Conservation (phyloP, 2,113 vertebrate genomes). For the Eclectus roratus region DNA sequence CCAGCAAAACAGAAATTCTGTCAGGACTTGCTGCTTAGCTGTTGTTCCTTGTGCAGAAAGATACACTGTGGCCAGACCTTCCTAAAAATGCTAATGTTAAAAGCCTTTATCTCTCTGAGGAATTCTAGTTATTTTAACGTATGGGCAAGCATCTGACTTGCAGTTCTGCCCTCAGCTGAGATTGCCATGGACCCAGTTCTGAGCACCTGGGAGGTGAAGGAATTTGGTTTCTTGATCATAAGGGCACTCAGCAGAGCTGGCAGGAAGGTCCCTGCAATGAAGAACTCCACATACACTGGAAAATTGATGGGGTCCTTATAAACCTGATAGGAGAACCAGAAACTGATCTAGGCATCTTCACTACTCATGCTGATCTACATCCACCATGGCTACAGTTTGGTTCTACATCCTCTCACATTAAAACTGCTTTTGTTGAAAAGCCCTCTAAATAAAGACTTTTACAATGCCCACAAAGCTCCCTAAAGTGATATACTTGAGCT, state of each 20-base stretch:
- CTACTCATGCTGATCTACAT: background rate
- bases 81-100: background rate
- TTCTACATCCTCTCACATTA: background rate
- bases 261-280: background rate
- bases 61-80: background rate
- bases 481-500: background rate
- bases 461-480: background rate
- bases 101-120: background rate
- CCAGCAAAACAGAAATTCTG: background rate
- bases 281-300: background rate
- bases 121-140: constrained; percentile 20
- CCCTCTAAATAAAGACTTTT: background rate
- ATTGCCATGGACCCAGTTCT: background rate
- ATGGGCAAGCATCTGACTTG: background rate
- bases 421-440: background rate
- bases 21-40: background rate
- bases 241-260: background rate
- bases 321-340: background rate
- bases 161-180: background rate
- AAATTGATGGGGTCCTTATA: background rate
- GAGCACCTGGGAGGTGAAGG: background rate
- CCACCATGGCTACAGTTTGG: background rate
- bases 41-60: background rate
- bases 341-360: background rate
- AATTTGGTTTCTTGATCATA: background rate